Evolutionary conservation across 2,113 vertebrate genomes (phyloP), one percentile per base, ranked within the genome.

Genomic region (Loxodonta africana): DNA sequence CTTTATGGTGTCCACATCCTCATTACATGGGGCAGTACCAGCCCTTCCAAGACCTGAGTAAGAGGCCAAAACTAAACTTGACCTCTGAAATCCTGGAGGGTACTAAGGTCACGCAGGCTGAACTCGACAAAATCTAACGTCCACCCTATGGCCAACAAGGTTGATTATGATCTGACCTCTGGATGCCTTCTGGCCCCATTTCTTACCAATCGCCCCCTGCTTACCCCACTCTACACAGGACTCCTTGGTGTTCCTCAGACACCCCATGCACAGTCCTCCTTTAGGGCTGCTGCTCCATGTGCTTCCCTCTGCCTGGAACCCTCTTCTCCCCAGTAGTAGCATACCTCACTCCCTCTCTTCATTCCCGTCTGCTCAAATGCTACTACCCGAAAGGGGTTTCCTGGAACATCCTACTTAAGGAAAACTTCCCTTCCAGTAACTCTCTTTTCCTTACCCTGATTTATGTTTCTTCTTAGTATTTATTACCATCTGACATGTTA

Each of bases 71-170:
- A 67, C 2, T 78, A 30, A 92, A 82, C 9, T 84, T 85, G 46
- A 30, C 9, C 21, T 21, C 23, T 30, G 7, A 84, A 91, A n/a
- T 78, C 17, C 60, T 51, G 28, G 62, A 0, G 63, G 8, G 76
- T 65, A 82, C n/a, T 84, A 51, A 92, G n/a, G n/a, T 83, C 10
- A 80, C 6, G 18, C 4, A 51, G 12, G 53, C 37, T 18, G 33
- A 92, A 90, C 21, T 63, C 69, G 62, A 82, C 30, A 78, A 83
- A 97, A 97, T 30, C 74, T 62, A 73, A 63, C 83, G 26, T 57
- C 33, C 78, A 74, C 44, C 6, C 51, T 44, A 18, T 10, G 25
- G 23, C 33, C 23, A 83, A 67, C 21, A 90, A 37, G 73, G n/a
- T 8, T 8, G 20, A 81, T 78, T 77, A 41, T 30, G 63, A 95